Percentiles rank a stretch among this genome's conserved stretches.
phyloP scores from a whole-genome alignment of 1,140 invertebrate species.

The Trichoplusia ni region DNA sequence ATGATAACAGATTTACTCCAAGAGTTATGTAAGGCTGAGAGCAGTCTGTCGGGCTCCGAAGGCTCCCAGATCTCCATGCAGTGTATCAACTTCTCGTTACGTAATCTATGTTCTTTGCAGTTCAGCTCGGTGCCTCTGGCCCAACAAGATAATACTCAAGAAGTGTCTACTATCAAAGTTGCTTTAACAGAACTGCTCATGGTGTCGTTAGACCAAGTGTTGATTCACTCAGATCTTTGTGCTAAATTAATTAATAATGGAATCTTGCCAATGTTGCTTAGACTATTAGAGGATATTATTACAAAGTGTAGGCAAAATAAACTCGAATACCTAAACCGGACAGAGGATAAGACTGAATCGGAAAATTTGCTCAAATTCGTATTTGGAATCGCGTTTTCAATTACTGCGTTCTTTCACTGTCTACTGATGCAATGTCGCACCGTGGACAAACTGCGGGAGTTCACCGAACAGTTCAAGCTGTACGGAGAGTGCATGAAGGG shows the following conservation, averaged over 20 bases:
- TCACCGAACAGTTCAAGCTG: conserved; percentile 83
- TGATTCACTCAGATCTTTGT: conserved; percentile 82
- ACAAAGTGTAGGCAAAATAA: conserved; percentile 63
- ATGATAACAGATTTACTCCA: conserved; percentile 84
- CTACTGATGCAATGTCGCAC: conserved; percentile 82
- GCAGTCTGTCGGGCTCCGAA: conserved; percentile 73
- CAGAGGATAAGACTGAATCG: conserved; percentile 56
- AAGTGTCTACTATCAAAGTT: conserved; percentile 81
- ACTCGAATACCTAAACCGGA: conserved; percentile 37
- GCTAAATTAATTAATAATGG: conserved; percentile 84
- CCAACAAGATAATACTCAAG: conserved; percentile 42
- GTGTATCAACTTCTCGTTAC: conserved; percentile 84
- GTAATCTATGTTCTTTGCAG: conserved; percentile 83
- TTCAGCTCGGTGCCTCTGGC: conserved; percentile 75
- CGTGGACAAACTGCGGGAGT: conserved; percentile 82
- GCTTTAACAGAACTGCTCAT: conserved; percentile 83
- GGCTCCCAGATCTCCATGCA: conserved; percentile 83
- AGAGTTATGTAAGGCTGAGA: conserved; percentile 82
- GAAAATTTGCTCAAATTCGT: conserved; percentile 83
- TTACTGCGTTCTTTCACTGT: conserved; percentile 83
- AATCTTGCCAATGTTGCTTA: conserved; percentile 83
- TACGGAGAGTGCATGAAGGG: conserved; percentile 84
- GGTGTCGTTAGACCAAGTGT: conserved; percentile 82
- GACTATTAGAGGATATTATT: conserved; percentile 83
- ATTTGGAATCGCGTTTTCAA: conserved; percentile 83